These are phyloP conservation scores for Cassiopea xamachana DNA, from an alignment of 30 jellyfish, hydroid and myxozoan species.

Conservation along the genomic window DNA sequence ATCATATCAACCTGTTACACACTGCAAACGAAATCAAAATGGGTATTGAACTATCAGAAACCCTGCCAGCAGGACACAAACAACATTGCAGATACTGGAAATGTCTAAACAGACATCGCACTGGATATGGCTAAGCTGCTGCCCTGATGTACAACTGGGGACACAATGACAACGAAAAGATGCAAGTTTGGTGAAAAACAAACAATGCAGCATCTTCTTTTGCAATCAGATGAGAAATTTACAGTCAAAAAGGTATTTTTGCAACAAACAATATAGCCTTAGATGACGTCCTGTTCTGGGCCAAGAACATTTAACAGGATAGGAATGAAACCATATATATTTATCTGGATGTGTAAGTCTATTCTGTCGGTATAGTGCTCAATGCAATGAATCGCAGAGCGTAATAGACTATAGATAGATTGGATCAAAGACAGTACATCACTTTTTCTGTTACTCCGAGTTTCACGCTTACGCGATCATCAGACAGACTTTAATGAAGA, in stretches of 20 bases:
- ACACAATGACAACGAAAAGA: not conserved
- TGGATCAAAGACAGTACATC: no score
- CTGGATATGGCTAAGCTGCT: not conserved
- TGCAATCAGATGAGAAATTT: not conserved
- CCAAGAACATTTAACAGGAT: not conserved
- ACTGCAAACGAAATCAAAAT: not conserved
- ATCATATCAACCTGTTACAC: not conserved
- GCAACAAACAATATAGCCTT: not conserved
- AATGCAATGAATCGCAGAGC: no score
- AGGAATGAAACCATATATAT: not conserved
- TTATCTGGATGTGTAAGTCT: no score
- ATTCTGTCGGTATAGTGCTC: no score
- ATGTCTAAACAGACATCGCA: not conserved
- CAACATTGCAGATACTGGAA: not conserved
- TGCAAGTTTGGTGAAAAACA: not conserved
- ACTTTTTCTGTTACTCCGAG: no score
- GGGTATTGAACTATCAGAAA: not conserved
- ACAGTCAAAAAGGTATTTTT: not conserved
- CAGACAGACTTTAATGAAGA: no score
- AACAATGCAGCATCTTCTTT: not conserved
- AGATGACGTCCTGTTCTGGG: not conserved
- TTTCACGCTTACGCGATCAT: no score
- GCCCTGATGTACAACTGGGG: not conserved
- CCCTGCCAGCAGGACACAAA: not conserved
- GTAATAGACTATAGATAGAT: no score